These are phyloP conservation scores for Camponotus pennsylvanicus DNA, from an alignment of 1,140 invertebrate species.

Conservation along the genomic window DNA sequence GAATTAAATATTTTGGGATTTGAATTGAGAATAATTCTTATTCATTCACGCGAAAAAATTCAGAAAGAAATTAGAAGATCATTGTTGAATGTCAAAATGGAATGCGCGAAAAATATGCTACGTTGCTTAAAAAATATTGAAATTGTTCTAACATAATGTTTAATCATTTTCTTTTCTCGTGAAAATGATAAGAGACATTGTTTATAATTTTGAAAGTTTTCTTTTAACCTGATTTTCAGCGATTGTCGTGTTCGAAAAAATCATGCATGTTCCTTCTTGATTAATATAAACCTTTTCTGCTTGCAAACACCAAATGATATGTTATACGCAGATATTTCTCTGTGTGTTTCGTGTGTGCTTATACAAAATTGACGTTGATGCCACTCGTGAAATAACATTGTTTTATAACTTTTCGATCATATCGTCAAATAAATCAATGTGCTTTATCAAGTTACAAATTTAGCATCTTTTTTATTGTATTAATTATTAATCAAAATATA, in stretches of 20 bases:
- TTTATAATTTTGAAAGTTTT: constrained; percentile 51
- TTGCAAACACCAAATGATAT: constrained; percentile 12
- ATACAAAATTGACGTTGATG: constrained; percentile 7
- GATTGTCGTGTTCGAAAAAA: constrained; percentile 63
- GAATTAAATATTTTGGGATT: constrained; percentile 53
- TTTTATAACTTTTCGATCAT: not conserved
- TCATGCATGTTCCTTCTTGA: constrained; percentile 37
- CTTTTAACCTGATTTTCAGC: constrained; percentile 61
- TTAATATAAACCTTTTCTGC: constrained; percentile 38
- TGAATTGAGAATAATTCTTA: constrained; percentile 55
- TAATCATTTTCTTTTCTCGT: not conserved
- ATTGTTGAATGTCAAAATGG: not conserved
- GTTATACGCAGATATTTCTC: constrained; percentile 23
- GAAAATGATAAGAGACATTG: not conserved
- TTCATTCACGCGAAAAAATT: constrained; percentile 25
- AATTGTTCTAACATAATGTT: constrained; percentile 35
- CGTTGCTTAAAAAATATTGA: constrained; percentile 12
- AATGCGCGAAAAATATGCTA: constrained; percentile 3
- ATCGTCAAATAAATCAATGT: constrained; percentile 30
- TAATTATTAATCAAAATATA: constrained; percentile 4
- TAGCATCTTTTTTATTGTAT: constrained; percentile 7
- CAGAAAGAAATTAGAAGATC: constrained; percentile 51
- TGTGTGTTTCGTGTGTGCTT: constrained; percentile 65
- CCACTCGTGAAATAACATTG: constrained; percentile 29
- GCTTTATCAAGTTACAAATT: constrained; percentile 21